Evolutionary conservation across 2,797 vertebrate species (phyloP).

Genomic region (Sciaenops ocellatus): DNA sequence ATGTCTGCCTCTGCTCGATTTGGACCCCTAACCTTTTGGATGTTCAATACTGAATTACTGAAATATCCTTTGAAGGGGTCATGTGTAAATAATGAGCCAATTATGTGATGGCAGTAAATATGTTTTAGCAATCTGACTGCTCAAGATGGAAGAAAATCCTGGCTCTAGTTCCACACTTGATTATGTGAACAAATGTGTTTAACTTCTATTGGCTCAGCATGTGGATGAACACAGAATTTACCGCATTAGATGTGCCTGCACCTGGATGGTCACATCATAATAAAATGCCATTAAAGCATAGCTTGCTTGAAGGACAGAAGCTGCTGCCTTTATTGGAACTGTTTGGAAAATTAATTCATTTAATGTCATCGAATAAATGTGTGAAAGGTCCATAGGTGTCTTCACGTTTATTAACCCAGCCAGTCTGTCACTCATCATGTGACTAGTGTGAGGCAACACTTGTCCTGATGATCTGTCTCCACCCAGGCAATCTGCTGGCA

Average conservation of each 20-base stretch:
- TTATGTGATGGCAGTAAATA: constrained; percentile 28
- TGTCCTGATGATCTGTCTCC: constrained; percentile 67
- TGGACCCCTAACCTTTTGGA: background rate
- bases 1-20: background rate
- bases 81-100: constrained; percentile 24
- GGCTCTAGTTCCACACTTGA: background rate
- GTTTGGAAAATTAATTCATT: constrained; percentile 54
- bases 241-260: background rate
- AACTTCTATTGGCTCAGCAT: background rate
- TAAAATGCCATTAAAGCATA: constrained; percentile 15
- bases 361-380: constrained; percentile 63
- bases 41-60: background rate
- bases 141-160: constrained; percentile 4
- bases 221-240: constrained; percentile 6
- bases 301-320: constrained; percentile 38
- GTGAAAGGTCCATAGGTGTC: constrained; percentile 42
- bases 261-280: background rate
- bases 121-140: constrained; percentile 3
- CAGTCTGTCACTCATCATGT: constrained; percentile 19
- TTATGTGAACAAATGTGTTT: constrained; percentile 31
- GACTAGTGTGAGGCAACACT: constrained; percentile 36
- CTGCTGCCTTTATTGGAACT: constrained; percentile 25
- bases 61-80: background rate
- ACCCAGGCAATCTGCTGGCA: constrained; percentile 80
- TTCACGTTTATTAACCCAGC: constrained; percentile 64